A percentile compares a stretch with the other conserved stretches of the same genome.
Conservation (phyloP, 2,888 invertebrate species). For the Glomeris marginata region DNA sequence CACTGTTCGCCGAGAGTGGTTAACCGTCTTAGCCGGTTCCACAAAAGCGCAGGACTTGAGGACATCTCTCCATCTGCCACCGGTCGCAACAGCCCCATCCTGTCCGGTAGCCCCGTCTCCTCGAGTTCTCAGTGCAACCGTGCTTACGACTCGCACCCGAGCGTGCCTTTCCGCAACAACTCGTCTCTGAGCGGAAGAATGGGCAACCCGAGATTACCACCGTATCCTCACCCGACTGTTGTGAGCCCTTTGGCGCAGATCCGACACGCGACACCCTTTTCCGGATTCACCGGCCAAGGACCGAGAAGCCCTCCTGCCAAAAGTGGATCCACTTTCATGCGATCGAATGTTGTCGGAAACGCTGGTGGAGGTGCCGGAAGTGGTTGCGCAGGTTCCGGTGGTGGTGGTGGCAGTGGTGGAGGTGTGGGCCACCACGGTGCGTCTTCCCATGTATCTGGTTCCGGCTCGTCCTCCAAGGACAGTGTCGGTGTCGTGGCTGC, state of each 20-base stretch:
- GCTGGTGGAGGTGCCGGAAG: neutral
- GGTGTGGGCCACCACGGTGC: too few relatives aligned
- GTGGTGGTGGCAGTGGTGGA: neutral
- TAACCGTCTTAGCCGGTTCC: constrained; percentile 85
- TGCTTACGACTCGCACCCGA: constrained; percentile 30
- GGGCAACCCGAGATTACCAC: constrained; percentile 72
- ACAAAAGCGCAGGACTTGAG: constrained; percentile 80
- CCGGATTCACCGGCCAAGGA: constrained; percentile 13
- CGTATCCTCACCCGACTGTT: constrained; percentile 71
- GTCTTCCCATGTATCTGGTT: neutral
- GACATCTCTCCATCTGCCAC: constrained; percentile 41
- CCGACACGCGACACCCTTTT: constrained; percentile 35
- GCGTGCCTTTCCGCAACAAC: constrained; percentile 42
- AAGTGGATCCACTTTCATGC: constrained; percentile 5
- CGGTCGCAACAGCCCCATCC: constrained; percentile 50
- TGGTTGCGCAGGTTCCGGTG: neutral
- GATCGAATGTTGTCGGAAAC: constrained; percentile 9
- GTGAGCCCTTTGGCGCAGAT: constrained; percentile 72
- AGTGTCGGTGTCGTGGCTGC: constrained; percentile 62
- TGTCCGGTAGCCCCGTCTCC: constrained; percentile 30
- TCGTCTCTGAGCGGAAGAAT: constrained; percentile 19
- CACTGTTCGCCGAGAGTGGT: constrained; percentile 89
- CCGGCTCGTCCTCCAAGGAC: constrained; percentile 31
- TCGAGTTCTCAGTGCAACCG: constrained; percentile 15
- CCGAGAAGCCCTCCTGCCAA: constrained; percentile 18